Evolutionary conservation across 2,113 vertebrate species (phyloP), one percentile per base, ranked within the genome.

Genomic region (Ctenomys sociabilis): DNA sequence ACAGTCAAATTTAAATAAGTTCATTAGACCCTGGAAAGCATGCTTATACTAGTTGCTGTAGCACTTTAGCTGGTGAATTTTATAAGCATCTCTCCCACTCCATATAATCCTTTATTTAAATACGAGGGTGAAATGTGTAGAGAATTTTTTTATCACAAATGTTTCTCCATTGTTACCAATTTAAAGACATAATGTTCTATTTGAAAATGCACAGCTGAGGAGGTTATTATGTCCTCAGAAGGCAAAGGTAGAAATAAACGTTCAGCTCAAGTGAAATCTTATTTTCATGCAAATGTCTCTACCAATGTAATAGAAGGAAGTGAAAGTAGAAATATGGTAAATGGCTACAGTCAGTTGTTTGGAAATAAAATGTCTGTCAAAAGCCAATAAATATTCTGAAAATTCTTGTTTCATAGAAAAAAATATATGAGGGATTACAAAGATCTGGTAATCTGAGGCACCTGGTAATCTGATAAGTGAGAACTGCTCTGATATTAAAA

Each of bases 291-390:
- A 96, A 93, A 91, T 77, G 93, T 81, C 7, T 26, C 30, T 49
- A 73, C 45, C 80, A 75, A 91, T 80, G 26, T 43, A 91, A 84
- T 45, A 93, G 45, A 63, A 85, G 54, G 64, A 82, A 86, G 10
- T 61, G 24, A 92, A 87, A 92, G 22, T 73, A 5, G 3, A 35
- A 73, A 75, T 72, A 61, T 68, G n/a, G 22, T 66, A 85, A 96
- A 43, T 59, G 64, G 14, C 37, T 45, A 80, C 3, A 78, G 80
- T 95, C 61, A 84, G 84, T 83, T 88, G 32, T 88, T 59, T 89
- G 40, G 84, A 97, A 96, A 91, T 68, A 57, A 96, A 96, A 83
- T 88, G 45, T 88, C 88, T 88, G 64, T 96, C 82, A 89, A 96
- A 93, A 96, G 49, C 32, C 81, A 94, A 6, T 78, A 85, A 77